A percentile compares a stretch with the other conserved stretches of the same genome.
Conservation (phyloP, 2,888 invertebrate species). For the Ectemnius lituratus region DNA sequence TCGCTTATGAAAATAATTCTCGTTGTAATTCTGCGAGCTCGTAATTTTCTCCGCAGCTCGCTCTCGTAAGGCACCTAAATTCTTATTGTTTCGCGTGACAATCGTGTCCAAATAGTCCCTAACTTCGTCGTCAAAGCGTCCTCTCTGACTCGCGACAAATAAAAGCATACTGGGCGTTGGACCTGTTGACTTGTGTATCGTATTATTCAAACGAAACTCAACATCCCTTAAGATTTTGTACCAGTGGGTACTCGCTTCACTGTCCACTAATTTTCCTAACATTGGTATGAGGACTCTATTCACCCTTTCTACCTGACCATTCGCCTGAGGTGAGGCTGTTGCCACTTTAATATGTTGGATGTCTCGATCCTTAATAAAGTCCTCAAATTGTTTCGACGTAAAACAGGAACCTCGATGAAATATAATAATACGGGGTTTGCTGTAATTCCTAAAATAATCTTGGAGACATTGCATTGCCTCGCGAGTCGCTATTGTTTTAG, state of each 20-base stretch:
- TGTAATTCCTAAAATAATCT: constrained; percentile 51
- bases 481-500: neutral
- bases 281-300: neutral
- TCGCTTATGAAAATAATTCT: neutral
- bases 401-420: constrained; percentile 2
- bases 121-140: neutral
- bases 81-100: neutral
- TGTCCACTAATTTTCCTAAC: constrained; percentile 1
- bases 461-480: constrained; percentile 52
- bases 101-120: neutral
- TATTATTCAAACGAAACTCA: constrained; percentile 13
- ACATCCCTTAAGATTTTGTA: neutral
- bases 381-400: neutral
- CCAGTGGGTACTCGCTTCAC: neutral
- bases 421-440: constrained; percentile 9
- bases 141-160: neutral
- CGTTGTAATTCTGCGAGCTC: neutral
- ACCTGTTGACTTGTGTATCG: constrained; percentile 5
- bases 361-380: neutral
- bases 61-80: neutral
- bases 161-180: neutral
- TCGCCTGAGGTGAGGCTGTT: neutral
- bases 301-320: neutral
- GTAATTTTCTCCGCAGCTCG: neutral
- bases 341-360: neutral